These are phyloP conservation scores for Cebus imitator DNA, from an alignment of 2,113 vertebrate genomes.

Conservation along the genomic window DNA sequence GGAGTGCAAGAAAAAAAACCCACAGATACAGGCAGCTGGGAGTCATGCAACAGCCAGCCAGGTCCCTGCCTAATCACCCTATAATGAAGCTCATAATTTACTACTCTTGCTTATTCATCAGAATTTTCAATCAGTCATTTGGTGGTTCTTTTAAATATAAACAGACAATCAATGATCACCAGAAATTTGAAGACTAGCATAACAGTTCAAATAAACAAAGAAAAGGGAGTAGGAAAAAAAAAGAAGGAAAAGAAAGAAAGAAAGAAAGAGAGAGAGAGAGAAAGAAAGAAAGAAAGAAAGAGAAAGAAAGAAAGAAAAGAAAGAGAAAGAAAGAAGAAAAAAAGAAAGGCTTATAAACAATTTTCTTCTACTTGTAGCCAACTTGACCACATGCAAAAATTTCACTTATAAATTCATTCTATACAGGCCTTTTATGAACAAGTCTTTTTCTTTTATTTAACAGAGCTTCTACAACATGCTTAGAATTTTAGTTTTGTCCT, in stretches of 20 bases:
- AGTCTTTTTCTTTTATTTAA: too few species aligned
- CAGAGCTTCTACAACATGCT: too few species aligned
- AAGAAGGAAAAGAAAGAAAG: background rate
- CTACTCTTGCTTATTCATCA: background rate
- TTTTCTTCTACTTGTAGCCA: too few species aligned
- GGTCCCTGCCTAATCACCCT: background rate
- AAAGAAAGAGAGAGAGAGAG: background rate
- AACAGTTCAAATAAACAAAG: background rate
- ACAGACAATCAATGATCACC: background rate
- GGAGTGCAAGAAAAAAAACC: background rate
- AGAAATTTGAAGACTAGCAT: background rate
- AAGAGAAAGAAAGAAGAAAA: too few species aligned
- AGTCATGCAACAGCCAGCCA: background rate
- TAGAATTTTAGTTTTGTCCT: too few species aligned
- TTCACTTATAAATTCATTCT: too few species aligned
- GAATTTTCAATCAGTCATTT: background rate
- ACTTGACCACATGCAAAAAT: too few species aligned
- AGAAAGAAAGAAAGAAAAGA: too few species aligned
- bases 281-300: accelerated
- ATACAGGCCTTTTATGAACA: too few species aligned
- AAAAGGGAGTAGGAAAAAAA: background rate
- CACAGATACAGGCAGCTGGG: background rate
- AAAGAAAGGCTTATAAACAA: too few species aligned
- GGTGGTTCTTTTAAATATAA: background rate
- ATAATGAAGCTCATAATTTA: background rate